These are phyloP conservation scores for Budorcas taxicolor DNA, from an alignment of 2,113 vertebrate genomes.

Conservation along the genomic window DNA sequence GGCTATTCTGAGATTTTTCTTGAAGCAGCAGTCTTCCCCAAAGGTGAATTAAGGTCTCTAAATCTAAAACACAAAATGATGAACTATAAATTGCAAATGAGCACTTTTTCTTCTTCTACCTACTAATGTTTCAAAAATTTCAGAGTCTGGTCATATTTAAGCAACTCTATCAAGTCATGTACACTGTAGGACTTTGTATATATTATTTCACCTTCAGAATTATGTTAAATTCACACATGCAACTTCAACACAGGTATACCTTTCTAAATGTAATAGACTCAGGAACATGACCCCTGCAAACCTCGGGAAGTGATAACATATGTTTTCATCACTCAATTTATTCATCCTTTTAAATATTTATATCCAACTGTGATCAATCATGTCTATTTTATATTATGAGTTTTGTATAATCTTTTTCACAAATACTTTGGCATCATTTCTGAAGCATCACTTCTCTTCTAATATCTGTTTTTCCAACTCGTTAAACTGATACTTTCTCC, in stretches of 20 bases:
- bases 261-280: background rate
- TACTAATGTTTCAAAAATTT: background rate
- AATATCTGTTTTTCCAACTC: constrained; percentile 39
- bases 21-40: background rate
- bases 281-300: background rate
- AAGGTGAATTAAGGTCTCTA: background rate
- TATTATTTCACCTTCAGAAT: background rate
- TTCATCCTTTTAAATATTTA: background rate
- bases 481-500: constrained; percentile 6
- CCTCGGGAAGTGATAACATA: background rate
- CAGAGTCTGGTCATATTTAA: background rate
- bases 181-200: background rate
- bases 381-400: background rate
- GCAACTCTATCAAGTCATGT: background rate
- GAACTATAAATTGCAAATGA: background rate
- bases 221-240: background rate
- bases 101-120: background rate
- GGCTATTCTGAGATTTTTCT: constrained; percentile 32
- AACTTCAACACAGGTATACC: background rate
- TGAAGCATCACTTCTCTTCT: constrained; percentile 42
- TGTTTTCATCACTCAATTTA: constrained; percentile 4
- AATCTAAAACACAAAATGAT: background rate
- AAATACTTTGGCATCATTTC: constrained; percentile 1
- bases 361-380: background rate
- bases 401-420: constrained; percentile 40